Conservation (phyloP, 2,888 invertebrate species). For the Melieria crassipennis region DNA sequence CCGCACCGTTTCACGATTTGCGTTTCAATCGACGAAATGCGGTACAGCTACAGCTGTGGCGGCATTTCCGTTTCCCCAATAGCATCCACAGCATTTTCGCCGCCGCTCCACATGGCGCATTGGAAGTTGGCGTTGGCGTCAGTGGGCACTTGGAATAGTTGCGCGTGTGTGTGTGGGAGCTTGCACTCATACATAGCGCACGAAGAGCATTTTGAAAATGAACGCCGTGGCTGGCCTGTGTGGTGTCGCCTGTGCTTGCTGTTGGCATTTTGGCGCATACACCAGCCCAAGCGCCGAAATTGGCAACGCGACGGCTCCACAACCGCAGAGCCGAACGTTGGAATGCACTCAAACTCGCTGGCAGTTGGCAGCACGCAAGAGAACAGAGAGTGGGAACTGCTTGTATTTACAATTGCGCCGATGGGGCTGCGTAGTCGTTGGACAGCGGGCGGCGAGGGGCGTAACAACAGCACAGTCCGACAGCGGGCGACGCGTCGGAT, state of each 20-base stretch:
- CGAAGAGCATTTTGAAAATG: too few relatives aligned
- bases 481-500: background rate
- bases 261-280: conserved; percentile 27
- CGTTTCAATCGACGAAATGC: conserved; percentile 5
- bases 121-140: background rate
- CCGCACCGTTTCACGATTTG: conserved; percentile 11
- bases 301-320: background rate
- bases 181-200: too few relatives aligned
- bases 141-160: conserved; percentile 5
- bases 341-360: too few relatives aligned
- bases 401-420: conserved; percentile 1
- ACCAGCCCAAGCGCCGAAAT: conserved; percentile 23
- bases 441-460: background rate
- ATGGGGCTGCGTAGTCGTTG: background rate
- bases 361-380: too few relatives aligned
- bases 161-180: too few relatives aligned
- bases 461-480: background rate
- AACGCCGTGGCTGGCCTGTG: too few relatives aligned
- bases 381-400: background rate
- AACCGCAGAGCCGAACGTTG: too few relatives aligned
- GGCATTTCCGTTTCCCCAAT: conserved; percentile 40
- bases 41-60: conserved; percentile 20
- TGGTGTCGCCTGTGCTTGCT: too few relatives aligned
- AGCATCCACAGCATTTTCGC: too few relatives aligned
- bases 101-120: too few relatives aligned